Conservation (phyloP, 2,888 invertebrate species). For the Caenorhabditis drosophilae region DNA sequence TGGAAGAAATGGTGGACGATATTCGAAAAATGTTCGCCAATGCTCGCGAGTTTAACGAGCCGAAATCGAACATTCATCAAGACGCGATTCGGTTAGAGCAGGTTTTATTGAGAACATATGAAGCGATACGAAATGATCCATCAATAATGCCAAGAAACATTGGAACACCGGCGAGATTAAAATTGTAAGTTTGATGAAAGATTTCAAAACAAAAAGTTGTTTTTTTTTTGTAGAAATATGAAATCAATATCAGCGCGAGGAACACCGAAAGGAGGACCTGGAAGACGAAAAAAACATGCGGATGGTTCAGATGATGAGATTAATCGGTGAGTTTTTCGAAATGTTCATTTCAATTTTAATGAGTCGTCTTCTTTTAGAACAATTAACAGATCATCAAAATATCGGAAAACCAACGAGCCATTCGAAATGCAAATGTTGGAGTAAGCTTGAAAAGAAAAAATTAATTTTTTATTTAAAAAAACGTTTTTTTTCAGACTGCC, state of each 20-base stretch:
- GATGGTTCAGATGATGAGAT: conserved; percentile 9
- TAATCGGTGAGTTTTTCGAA: background rate
- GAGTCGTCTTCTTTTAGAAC: too few relatives aligned
- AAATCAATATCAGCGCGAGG: background rate
- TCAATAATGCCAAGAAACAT: background rate
- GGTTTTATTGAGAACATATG: conserved; percentile 16
- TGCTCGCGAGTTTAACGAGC: conserved; percentile 94
- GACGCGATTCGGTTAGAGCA: conserved; percentile 39
- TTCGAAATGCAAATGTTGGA: too few relatives aligned
- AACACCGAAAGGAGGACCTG: background rate
- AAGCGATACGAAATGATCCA: conserved; percentile 9
- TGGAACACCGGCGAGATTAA: background rate
- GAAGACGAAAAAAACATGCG: background rate
- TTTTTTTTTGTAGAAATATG: too few relatives aligned
- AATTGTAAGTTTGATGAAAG: too few relatives aligned
- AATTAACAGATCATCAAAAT: too few relatives aligned
- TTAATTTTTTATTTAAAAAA: too few relatives aligned
- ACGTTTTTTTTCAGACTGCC: conserved; percentile 24
- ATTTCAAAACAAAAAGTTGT: too few relatives aligned
- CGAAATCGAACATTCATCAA: conserved; percentile 83
- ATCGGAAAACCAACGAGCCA: too few relatives aligned
- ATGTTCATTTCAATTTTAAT: too few relatives aligned
- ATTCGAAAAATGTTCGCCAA: conserved; percentile 88
- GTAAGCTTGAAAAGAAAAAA: too few relatives aligned
- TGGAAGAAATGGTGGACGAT: conserved; percentile 57